Evolutionary conservation across 2,797 vertebrate genomes (phyloP).

Genomic region (Amblyopsis hoosieri): DNA sequence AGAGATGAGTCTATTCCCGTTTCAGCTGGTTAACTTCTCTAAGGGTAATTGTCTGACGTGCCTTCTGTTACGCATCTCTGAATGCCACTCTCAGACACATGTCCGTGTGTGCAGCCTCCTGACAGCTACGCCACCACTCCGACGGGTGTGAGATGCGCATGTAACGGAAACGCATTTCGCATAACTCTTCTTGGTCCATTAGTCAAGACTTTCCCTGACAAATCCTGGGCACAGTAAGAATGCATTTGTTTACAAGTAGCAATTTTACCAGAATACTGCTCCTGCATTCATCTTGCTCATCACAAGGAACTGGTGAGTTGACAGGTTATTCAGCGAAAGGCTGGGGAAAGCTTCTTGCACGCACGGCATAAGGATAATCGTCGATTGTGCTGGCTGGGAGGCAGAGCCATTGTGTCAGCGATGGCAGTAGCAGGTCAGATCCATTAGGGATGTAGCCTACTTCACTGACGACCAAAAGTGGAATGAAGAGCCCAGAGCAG

Average conservation of each 20-base stretch:
- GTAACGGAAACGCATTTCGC: constrained; percentile 62
- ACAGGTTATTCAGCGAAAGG: constrained; percentile 42
- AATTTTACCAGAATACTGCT: constrained; percentile 36
- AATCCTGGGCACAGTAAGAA: constrained; percentile 62
- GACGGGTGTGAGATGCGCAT: constrained; percentile 58
- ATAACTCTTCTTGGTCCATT: constrained; percentile 65
- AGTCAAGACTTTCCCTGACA: constrained; percentile 62
- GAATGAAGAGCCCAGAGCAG: constrained; percentile 30
- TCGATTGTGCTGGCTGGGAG: constrained; percentile 51
- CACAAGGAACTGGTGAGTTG: constrained; percentile 20
- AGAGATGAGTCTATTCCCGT: constrained; percentile 36
- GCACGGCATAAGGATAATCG: constrained; percentile 42
- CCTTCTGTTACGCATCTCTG: constrained; percentile 61
- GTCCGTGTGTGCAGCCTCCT: constrained; percentile 50
- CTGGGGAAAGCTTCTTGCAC: constrained; percentile 40
- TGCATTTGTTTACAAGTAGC: constrained; percentile 51
- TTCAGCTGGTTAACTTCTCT: constrained; percentile 66
- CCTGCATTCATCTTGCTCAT: constrained; percentile 14
- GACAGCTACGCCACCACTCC: constrained; percentile 51
- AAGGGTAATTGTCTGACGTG: constrained; percentile 72
- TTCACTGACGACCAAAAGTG: constrained; percentile 29
- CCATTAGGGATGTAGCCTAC: constrained; percentile 40
- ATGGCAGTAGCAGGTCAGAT: constrained; percentile 46
- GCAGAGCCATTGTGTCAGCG: constrained; percentile 32
- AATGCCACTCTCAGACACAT: constrained; percentile 57